Percentiles rank a stretch among this genome's conserved stretches.
These are phyloP conservation scores for Polydrusus cervinus DNA, from an alignment of 2,888 invertebrate genomes.

Conservation along the genomic window DNA sequence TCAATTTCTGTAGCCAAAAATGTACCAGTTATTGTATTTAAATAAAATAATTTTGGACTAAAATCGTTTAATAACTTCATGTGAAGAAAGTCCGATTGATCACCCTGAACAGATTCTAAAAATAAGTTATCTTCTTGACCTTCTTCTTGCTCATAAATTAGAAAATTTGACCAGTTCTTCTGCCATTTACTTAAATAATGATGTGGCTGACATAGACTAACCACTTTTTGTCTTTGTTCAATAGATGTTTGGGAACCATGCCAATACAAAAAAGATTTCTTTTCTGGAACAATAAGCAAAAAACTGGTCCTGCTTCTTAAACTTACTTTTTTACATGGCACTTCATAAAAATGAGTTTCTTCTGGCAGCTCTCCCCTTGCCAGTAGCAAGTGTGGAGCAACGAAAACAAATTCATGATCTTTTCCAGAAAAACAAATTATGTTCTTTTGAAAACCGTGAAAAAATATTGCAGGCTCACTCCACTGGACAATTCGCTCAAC, in stretches of 20 bases:
- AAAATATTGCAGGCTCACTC: conserved; percentile 61
- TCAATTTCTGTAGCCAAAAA: conserved; percentile 59
- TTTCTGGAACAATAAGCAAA: conserved; percentile 54
- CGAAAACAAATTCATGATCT: conserved; percentile 49
- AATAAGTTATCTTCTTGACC: conserved; percentile 53
- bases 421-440: conserved; percentile 54
- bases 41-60: conserved; percentile 61
- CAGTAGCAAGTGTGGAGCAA: conserved; percentile 56
- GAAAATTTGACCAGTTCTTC: conserved; percentile 53
- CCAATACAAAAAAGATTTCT: conserved; percentile 57
- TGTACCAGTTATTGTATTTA: conserved; percentile 58
- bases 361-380: conserved; percentile 57
- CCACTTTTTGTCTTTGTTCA: conserved; percentile 32
- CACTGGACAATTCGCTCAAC: conserved; percentile 61
- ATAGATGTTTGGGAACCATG: conserved; percentile 51
- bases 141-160: conserved; percentile 54
- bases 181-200: conserved; percentile 44
- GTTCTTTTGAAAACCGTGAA: conserved; percentile 56
- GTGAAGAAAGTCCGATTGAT: conserved; percentile 38
- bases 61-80: conserved; percentile 40
- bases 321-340: conserved; percentile 56
- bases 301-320: conserved; percentile 60
- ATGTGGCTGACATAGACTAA: conserved; percentile 42
- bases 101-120: conserved; percentile 39
- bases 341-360: conserved; percentile 61